Evolutionary conservation across 2,113 vertebrate genomes (phyloP).

Genomic region (Silurus asotus): DNA sequence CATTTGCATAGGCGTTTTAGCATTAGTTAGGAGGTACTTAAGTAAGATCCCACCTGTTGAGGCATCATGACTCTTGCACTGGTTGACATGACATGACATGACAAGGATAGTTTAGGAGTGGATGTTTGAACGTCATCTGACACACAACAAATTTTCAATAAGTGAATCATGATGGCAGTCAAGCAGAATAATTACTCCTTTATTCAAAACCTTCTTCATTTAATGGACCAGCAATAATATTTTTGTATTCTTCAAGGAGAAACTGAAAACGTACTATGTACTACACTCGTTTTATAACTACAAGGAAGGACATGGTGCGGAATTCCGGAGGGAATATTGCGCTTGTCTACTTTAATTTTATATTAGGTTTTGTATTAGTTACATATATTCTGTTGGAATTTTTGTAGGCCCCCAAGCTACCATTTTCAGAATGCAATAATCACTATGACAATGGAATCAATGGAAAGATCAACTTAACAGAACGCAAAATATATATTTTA

Average conservation of each 20-base stretch:
- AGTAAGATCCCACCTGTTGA: conserved; percentile 26
- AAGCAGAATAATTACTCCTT: conserved; percentile 33
- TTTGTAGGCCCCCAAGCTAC: background rate
- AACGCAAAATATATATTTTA: background rate
- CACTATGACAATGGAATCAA: background rate
- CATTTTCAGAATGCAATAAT: background rate
- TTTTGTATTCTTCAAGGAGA: conserved; percentile 5
- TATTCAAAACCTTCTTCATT: conserved; percentile 19
- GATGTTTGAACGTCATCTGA: conserved; percentile 38
- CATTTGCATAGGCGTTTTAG: conserved; percentile 22
- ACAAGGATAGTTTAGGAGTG: conserved; percentile 22
- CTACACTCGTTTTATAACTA: background rate
- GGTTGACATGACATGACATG: conserved; percentile 16
- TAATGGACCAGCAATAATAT: background rate
- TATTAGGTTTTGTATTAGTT: background rate
- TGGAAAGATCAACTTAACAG: background rate
- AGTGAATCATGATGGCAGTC: conserved; percentile 30
- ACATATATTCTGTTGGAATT: background rate
- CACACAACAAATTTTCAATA: conserved; percentile 4
- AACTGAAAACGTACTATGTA: background rate
- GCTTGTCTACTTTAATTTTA: background rate
- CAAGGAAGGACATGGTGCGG: background rate
- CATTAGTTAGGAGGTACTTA: conserved; percentile 37
- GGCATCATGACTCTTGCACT: conserved; percentile 20
- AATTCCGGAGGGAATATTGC: background rate